These are phyloP conservation scores for Hypolimnas misippus DNA, from an alignment of 2,888 invertebrate genomes.

Conservation along the genomic window DNA sequence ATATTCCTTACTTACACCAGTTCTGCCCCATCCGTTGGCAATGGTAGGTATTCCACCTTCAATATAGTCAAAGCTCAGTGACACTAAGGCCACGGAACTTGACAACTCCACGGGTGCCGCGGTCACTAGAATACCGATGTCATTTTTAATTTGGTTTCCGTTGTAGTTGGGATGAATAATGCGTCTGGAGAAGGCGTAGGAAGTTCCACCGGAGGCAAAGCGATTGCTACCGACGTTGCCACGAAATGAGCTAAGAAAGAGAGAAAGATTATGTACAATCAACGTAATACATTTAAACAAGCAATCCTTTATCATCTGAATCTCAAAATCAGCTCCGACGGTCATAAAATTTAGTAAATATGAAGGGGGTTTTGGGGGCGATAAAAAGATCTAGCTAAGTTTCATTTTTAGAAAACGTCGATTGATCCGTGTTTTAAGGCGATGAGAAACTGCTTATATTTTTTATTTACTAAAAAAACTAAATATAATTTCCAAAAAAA, in stretches of 20 bases:
- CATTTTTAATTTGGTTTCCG: constrained; percentile 48
- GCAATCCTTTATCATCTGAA: no score
- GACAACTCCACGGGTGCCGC: constrained; percentile 34
- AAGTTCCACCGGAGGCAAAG: background rate
- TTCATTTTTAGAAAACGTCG: no score
- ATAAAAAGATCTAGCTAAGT: no score
- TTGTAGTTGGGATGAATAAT: constrained; percentile 64
- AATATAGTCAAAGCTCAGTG: constrained; percentile 41
- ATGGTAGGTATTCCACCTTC: constrained; percentile 41
- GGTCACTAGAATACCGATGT: constrained; percentile 50
- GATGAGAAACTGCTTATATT: no score
- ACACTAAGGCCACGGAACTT: constrained; percentile 29
- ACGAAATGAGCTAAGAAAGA: background rate
- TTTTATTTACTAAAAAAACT: no score
- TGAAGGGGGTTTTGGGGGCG: no score
- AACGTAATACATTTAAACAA: background rate
- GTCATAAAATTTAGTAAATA: no score
- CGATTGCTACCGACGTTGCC: background rate
- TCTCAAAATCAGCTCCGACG: no score
- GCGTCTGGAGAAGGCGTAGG: constrained; percentile 49
- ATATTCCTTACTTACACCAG: constrained; percentile 26
- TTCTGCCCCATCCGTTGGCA: constrained; percentile 53
- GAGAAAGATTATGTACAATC: background rate
- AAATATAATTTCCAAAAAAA: no score
- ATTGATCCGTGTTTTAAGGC: no score